Conservation (phyloP, 2,797 vertebrate species). For the Squalus acanthias region DNA sequence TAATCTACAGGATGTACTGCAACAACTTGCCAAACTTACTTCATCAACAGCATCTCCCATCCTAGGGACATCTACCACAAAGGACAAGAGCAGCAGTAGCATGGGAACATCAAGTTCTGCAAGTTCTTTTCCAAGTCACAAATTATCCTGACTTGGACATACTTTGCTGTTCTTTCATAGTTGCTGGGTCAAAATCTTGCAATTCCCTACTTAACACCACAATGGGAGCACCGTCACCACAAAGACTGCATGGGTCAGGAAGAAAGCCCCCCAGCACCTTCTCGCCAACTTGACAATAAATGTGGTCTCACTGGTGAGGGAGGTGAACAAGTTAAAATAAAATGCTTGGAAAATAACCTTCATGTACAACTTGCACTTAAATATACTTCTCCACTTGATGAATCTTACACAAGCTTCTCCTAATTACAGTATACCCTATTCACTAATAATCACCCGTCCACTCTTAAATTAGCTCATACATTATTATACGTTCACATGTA, state of each 20-base stretch:
- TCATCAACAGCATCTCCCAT: neutral
- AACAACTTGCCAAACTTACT: neutral
- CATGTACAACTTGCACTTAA: neutral
- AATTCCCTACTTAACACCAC: neutral
- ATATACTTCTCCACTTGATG: neutral
- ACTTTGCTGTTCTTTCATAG: neutral
- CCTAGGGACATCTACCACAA: neutral
- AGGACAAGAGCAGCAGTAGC: neutral
- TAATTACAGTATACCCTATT: neutral
- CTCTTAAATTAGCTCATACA: neutral
- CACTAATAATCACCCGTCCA: neutral
- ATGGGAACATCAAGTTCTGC: neutral
- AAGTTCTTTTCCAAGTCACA: neutral
- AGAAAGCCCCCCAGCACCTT: neutral
- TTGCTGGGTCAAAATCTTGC: neutral
- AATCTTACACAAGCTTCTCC: neutral
- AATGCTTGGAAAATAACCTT: neutral
- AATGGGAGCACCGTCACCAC: neutral
- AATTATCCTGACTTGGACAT: neutral
- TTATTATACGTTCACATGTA: neutral
- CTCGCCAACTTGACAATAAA: neutral
- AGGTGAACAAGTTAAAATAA: neutral
- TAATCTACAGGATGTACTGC: neutral
- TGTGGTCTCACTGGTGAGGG: neutral
- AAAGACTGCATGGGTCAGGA: neutral